Evolutionary conservation across 2,797 vertebrate genomes (phyloP), one percentile per base, ranked within the genome.

Genomic region (Danio tinwini): DNA sequence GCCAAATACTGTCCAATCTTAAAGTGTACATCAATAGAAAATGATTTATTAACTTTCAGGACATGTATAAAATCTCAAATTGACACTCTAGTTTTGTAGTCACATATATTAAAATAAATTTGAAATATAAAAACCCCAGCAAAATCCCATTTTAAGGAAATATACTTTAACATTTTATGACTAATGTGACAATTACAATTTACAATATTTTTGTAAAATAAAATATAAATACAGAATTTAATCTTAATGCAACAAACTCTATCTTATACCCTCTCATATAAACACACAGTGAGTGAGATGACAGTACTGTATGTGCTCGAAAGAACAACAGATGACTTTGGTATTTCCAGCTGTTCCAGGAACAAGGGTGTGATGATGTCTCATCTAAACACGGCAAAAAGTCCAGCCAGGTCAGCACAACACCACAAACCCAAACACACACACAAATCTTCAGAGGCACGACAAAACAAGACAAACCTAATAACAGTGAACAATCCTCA

Each of bases 341-440:
- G 73, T 64, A 76, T 72, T 80, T 73, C 37, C 49, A 82, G 61
- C 61, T 77, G 74, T 77, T 21, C 56, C 58, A 71, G 21, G 37
- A 82, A 52, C 72, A 78, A 61, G 65, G 68, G 65, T 59, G 69
- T 80, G 69, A 29, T 29, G 29, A 70, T 13, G 44, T 40, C 42
- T 62, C 64, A 74, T 82, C 78, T 85, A 78, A 78, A 76, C 77
- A 63, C 7, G 0, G n/a, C 56, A 84, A 76, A 82, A 56, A 68
- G 52, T 81, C 67, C 45, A 76, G 82, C 71, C 74, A 74, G 78
- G 53, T 62, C 73, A 77, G 74, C 81, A 53, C 76, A 62, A 58
- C 21, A 82, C 76, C 74, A 53, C 42, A 67, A 44, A n/a, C 74
- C 49, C 17, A 65, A 39, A 73, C 47, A 76, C 58, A 44, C 67